phyloP scores from a whole-genome alignment of 2,113 vertebrate species.

The Nettapus auritus region DNA sequence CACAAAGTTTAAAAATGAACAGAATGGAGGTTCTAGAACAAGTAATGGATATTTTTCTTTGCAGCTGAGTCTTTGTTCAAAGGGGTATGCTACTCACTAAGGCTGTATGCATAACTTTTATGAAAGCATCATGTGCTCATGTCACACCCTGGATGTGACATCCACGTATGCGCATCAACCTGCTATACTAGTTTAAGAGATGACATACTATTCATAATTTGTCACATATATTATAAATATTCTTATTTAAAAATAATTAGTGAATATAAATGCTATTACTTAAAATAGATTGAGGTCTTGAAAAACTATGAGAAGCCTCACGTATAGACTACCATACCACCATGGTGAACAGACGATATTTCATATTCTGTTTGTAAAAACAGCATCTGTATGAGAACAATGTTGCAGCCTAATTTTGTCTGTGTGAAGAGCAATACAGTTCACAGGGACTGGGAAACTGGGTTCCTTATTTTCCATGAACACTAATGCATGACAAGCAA shows the following conservation, averaged over 20 bases:
- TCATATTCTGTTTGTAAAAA: not conserved
- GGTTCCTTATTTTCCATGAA: not conserved
- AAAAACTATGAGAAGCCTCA: not conserved
- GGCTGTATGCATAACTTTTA: not conserved
- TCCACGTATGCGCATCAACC: not conserved
- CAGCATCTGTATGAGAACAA: not conserved
- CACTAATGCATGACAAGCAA: not conserved
- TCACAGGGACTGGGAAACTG: not conserved
- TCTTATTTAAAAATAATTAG: not conserved
- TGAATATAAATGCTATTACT: no score
- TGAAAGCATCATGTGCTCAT: not conserved
- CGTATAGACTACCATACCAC: not conserved
- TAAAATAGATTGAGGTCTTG: not conserved
- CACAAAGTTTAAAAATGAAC: not conserved
- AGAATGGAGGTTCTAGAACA: not conserved
- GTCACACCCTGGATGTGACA: not conserved
- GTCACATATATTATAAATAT: not conserved
- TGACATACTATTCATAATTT: not conserved
- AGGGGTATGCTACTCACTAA: not conserved
- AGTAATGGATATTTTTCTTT: not conserved
- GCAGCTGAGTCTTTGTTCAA: not conserved
- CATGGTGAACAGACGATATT: not conserved
- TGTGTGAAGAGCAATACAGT: not conserved
- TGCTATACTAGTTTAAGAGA: not conserved
- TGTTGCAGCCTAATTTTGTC: not conserved